phyloP scores from a whole-genome alignment of 2,113 vertebrate species.

The Geococcyx californianus region DNA sequence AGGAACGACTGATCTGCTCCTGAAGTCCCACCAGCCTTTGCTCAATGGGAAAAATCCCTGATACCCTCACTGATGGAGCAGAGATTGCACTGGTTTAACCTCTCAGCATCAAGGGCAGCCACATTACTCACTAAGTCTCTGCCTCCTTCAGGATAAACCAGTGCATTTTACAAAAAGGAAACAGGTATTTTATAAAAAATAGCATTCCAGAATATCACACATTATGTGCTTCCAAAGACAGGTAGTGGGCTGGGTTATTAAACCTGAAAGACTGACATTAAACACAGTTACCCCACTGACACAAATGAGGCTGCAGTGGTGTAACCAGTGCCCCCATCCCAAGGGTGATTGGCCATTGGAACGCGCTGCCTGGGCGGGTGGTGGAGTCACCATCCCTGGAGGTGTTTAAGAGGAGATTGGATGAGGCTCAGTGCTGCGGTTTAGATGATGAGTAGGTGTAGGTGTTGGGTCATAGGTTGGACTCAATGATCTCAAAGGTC shows the following conservation, averaged over 20 bases:
- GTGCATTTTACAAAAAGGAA: not conserved
- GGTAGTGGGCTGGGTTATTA: not conserved
- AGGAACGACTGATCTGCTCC: not conserved
- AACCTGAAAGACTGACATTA: not conserved
- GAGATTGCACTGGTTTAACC: rapidly evolving
- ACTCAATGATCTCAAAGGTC: no score
- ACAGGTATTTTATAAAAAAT: not conserved
- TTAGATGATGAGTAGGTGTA: no score
- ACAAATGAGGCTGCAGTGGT: no score
- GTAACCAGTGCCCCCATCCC: not conserved
- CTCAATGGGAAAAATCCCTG: not conserved
- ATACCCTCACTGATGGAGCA: not conserved
- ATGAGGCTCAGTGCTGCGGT: no score
- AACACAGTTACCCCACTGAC: not conserved
- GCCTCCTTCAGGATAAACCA: not conserved
- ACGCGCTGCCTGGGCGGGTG: no score
- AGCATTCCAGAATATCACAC: not conserved
- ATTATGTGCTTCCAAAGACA: not conserved
- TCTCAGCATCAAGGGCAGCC: not conserved
- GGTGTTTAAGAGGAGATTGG: no score
- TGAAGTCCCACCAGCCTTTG: not conserved
- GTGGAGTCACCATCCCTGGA: no score
- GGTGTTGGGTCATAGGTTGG: no score
- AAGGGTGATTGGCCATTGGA: no score
- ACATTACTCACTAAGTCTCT: not conserved